These are phyloP conservation scores for Labia minor DNA, from an alignment of 2,888 invertebrate species.

Conservation along the genomic window DNA sequence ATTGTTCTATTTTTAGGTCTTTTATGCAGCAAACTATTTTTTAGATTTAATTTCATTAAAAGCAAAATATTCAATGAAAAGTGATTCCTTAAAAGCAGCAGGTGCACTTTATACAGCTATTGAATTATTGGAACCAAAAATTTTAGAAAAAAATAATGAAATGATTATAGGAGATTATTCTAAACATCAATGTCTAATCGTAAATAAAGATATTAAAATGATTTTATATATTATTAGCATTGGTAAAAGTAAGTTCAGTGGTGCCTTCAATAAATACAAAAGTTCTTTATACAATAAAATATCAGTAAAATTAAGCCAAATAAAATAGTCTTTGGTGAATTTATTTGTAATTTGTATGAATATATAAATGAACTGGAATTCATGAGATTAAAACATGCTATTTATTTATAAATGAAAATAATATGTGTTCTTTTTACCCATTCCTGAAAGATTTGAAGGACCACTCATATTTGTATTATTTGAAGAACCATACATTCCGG, in stretches of 20 bases:
- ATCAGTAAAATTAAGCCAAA: not conserved
- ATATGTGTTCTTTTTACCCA: too few species aligned
- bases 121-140: not conserved
- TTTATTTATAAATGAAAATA: too few species aligned
- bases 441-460: not conserved
- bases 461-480: not conserved
- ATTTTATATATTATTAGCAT: not conserved
- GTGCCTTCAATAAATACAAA: not conserved
- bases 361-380: too few species aligned
- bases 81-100: not conserved
- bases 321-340: too few species aligned
- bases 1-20: not conserved
- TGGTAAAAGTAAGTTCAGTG: not conserved
- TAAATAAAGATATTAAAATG: not conserved
- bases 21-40: not conserved
- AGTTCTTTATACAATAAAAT: not conserved
- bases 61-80: not conserved
- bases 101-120: not conserved
- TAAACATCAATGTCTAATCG: not conserved
- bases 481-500: not conserved
- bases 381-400: too few species aligned
- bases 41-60: not conserved
- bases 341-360: too few species aligned
- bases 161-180: not conserved
- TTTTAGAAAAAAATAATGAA: not conserved